Base-by-base conservation (phyloP, 2,113 vertebrate genomes). In the Mola mola region DNA sequence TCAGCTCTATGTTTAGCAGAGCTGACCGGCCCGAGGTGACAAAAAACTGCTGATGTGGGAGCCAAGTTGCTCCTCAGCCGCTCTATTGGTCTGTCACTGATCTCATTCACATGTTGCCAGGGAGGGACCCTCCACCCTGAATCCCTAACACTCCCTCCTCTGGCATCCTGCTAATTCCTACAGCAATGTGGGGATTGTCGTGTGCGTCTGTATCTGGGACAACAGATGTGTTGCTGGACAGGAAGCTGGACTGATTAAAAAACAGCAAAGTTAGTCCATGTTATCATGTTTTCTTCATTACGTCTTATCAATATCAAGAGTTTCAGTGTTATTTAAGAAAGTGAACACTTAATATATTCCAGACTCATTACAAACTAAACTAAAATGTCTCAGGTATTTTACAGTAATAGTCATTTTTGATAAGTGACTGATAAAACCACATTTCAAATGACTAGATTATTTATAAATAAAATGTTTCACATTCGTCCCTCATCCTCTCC, bases 51-150 rank as follows among this genome's bases (percentile, higher is more conserved):
- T 81, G 81, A 83, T 75, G 51, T 68, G 75, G 1, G 15, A 25
- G 58, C 49, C 55, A 56, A 47, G 24, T 26, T 50, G 21, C 43
- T 46, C 2, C 56, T 37, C 53, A 13, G 46, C 46, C 4, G 2
- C 72, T 19, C 61, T n/a, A 82, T 83, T 87, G 85, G 83, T 28
- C 63, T 0, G 5, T 1, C 11, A 4, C 52, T 74, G 67, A 65
- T 68, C 75, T 53, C 65, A 53, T 75, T 80, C 65, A 82, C 4
- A 71, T 85, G 88, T 88, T 89, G 72, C 86, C 78, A 79, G 84
- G 86, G 79, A 87, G 40, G 0, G 31, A 29, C 41, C 57, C 71
- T 19, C 47, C 46, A 52, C 61, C 46, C 57, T 21, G 42, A 46
- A 44, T 31, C 15, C 25, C n/a, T n/a, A n/a, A 47, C 84, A 65